These are phyloP conservation scores for Eidolon dupreanum DNA, from an alignment of 2,797 vertebrate species.

Conservation along the genomic window DNA sequence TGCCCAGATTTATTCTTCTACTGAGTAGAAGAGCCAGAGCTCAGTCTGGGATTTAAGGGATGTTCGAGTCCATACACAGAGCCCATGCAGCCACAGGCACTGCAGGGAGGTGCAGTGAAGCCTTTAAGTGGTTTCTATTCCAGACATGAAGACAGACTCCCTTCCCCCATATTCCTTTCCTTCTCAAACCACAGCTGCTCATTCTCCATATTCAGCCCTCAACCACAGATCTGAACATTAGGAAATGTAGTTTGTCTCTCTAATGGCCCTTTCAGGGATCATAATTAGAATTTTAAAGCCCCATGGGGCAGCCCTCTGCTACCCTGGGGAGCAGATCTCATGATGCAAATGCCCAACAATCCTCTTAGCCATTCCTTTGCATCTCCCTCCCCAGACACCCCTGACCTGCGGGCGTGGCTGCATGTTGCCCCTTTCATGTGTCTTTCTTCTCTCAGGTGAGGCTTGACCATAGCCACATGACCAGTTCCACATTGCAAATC, in stretches of 20 bases:
- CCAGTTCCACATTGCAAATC: constrained; percentile 28
- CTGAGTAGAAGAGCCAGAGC: not conserved
- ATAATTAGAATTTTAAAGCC: not conserved
- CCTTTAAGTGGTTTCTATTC: not conserved
- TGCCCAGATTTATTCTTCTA: not conserved
- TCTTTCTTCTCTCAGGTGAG: not conserved
- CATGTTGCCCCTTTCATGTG: not conserved
- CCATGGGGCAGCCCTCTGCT: not conserved
- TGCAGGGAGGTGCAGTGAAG: not conserved
- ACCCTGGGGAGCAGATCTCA: not conserved
- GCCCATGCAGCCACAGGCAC: accelerated
- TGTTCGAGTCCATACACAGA: not conserved
- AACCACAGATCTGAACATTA: not conserved
- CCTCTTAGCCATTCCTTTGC: not conserved
- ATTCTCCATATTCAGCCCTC: not conserved
- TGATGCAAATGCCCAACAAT: too few species aligned
- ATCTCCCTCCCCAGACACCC: not conserved
- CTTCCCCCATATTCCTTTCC: not conserved
- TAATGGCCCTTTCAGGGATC: not conserved
- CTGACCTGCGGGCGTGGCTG: not conserved
- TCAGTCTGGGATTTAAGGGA: not conserved
- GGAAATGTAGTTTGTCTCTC: not conserved
- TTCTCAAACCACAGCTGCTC: not conserved
- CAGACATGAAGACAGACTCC: not conserved
- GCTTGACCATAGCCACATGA: constrained; percentile 23